Conservation (phyloP, 2,797 vertebrate genomes). For the Halcyon chelicuti region DNA sequence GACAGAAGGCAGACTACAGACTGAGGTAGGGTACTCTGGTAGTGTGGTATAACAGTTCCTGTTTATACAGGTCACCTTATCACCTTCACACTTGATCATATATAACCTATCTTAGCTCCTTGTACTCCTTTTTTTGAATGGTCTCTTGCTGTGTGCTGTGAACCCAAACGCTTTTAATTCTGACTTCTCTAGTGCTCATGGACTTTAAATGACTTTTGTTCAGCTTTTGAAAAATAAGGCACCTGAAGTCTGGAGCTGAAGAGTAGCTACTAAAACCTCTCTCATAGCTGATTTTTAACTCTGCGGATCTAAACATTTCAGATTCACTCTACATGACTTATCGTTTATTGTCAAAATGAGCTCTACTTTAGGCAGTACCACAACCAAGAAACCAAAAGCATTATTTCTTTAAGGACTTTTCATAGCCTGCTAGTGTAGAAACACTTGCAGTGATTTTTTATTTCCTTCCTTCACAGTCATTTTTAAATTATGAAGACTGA, state of each 20-base stretch:
- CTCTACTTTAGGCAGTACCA: background rate
- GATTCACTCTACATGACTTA: background rate
- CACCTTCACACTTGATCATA: background rate
- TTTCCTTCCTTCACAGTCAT: background rate
- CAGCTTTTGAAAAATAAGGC: background rate
- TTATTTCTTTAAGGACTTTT: background rate
- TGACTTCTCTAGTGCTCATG: background rate
- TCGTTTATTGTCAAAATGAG: background rate
- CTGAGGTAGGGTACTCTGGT: background rate
- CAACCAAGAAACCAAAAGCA: background rate
- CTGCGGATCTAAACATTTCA: background rate
- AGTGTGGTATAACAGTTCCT: background rate
- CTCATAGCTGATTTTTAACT: background rate
- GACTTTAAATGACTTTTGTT: background rate
- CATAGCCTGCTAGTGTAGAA: background rate
- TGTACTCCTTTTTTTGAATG: background rate
- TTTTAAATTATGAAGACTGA: background rate
- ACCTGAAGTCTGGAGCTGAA: background rate
- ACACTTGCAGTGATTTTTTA: background rate
- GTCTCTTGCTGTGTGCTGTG: background rate
- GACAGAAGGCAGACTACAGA: background rate
- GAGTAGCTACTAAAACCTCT: background rate
- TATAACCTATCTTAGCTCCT: background rate
- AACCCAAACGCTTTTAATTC: background rate
- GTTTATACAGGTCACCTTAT: background rate